These are phyloP conservation scores for Erebia ligea DNA, from an alignment of 2,888 invertebrate genomes.

Conservation along the genomic window DNA sequence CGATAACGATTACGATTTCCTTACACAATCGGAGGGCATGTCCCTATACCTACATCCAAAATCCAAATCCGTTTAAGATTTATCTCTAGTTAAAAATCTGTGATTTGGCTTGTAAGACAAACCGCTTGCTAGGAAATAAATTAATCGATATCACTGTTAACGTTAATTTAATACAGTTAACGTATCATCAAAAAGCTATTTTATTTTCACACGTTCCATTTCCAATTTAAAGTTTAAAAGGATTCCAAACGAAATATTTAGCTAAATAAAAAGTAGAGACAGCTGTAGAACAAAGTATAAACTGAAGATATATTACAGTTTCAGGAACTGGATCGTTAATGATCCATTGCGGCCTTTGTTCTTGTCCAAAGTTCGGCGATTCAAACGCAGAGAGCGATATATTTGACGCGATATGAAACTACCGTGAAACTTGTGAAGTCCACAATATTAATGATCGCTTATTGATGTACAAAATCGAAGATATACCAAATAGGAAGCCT, in stretches of 20 bases:
- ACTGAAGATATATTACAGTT: slow-evolving; percentile 55
- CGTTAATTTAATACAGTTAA: slow-evolving; percentile 5
- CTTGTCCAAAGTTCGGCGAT: slow-evolving; percentile 43
- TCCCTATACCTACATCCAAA: too few species aligned
- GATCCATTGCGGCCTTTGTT: slow-evolving; percentile 76
- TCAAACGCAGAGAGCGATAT: slow-evolving; percentile 58
- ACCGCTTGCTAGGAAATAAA: background rate
- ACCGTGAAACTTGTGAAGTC: slow-evolving; percentile 58
- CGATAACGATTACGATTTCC: too few species aligned
- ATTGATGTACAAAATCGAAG: background rate
- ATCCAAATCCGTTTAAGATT: background rate
- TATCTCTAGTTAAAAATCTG: background rate
- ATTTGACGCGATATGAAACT: slow-evolving; percentile 58
- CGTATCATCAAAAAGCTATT: slow-evolving; percentile 44
- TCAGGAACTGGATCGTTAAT: slow-evolving; percentile 59
- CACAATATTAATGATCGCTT: slow-evolving; percentile 63
- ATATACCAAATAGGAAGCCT: background rate
- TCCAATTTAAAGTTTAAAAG: slow-evolving; percentile 28
- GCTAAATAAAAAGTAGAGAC: too few species aligned
- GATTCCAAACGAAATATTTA: slow-evolving; percentile 54
- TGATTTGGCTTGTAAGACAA: background rate
- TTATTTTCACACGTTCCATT: slow-evolving; percentile 42
- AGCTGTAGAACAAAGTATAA: slow-evolving; percentile 46
- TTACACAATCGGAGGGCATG: too few species aligned
- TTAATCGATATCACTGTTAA: background rate